Conservation (phyloP, 2,113 vertebrate genomes). For the Nycticebus coucang region DNA sequence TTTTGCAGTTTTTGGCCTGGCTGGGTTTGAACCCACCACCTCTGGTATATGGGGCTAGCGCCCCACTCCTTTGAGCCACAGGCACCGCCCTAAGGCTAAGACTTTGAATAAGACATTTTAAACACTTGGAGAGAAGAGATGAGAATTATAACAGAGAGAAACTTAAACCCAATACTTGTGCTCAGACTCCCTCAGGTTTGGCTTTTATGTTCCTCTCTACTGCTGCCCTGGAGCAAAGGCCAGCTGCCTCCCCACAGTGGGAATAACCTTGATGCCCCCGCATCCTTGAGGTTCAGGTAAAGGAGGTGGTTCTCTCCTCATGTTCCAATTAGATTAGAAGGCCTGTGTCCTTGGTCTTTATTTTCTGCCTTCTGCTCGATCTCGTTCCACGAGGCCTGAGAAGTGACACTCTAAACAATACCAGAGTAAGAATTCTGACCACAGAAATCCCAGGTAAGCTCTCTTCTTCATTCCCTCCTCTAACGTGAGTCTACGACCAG, state of each 20-base stretch:
- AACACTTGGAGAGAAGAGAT: background rate
- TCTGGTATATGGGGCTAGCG: too few relatives aligned
- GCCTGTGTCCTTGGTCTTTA: background rate
- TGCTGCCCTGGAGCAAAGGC: background rate
- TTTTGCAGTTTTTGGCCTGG: too few relatives aligned
- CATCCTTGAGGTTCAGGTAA: background rate
- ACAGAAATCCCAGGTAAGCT: background rate
- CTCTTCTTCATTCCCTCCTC: background rate
- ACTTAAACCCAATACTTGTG: background rate
- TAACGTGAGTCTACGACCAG: background rate
- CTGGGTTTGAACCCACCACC: too few relatives aligned
- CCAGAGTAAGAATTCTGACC: background rate
- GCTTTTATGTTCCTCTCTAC: background rate
- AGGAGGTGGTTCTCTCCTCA: background rate
- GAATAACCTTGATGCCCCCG: background rate
- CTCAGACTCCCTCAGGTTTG: background rate
- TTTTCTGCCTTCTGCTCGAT: conserved; percentile 45
- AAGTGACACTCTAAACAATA: background rate
- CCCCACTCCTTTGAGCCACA: too few relatives aligned
- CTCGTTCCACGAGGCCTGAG: background rate
- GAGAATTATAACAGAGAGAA: conserved; percentile 54
- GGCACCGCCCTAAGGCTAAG: background rate
- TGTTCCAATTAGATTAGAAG: background rate
- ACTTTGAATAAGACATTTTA: background rate
- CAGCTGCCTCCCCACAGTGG: background rate